Conservation (phyloP, 2,797 vertebrate species). For the Coranthus polyacanthus region DNA sequence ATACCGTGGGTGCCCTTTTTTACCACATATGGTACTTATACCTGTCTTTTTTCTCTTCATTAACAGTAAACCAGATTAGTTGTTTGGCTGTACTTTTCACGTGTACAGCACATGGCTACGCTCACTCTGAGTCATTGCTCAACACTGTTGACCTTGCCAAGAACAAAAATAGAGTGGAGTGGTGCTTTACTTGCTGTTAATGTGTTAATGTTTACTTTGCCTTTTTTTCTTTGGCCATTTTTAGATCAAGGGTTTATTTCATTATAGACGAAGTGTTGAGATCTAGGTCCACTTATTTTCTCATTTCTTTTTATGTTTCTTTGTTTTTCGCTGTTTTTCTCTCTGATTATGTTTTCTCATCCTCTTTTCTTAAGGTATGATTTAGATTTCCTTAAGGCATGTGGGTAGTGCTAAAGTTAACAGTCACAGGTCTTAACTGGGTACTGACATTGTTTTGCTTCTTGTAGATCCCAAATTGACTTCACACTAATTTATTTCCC, state of each 20-base stretch:
- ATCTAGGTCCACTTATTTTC: constrained; percentile 45
- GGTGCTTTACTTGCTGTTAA: constrained; percentile 7
- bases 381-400: constrained; percentile 64
- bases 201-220: constrained; percentile 36
- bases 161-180: constrained; percentile 16
- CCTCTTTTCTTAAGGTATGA: no score
- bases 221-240: constrained; percentile 14
- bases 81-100: constrained; percentile 37
- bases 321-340: constrained; percentile 7
- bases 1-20: no score
- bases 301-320: constrained; percentile 33
- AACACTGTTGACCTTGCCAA: constrained; percentile 29
- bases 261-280: constrained; percentile 48
- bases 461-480: constrained; percentile 56
- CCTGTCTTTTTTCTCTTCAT: constrained; percentile 38
- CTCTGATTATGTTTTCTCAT: constrained; percentile 49
- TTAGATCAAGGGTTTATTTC: constrained; percentile 34
- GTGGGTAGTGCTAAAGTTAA: constrained; percentile 44
- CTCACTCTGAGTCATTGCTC: constrained; percentile 9
- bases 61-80: constrained; percentile 31
- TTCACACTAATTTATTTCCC: constrained; percentile 65
- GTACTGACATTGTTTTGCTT: constrained; percentile 38
- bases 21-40: constrained; percentile 40
- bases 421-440: constrained; percentile 52
- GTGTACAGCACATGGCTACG: constrained; percentile 25